Base-by-base conservation (phyloP, 2,888 invertebrate genomes). In the Drosophila parthenogenetica region DNA sequence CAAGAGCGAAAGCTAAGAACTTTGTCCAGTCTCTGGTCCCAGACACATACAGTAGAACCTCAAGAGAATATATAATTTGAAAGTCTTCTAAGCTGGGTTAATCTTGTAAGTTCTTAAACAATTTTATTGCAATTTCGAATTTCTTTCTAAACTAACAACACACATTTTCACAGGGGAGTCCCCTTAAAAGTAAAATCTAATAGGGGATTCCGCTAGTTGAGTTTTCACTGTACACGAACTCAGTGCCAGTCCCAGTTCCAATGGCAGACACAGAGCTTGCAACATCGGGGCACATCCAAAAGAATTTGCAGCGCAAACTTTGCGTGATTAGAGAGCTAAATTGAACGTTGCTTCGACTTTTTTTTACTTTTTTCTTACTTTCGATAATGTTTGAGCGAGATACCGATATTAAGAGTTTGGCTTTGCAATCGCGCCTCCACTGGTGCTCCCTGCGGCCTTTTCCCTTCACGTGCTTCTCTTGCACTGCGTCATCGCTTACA, bases 301-400 rank as follows among this genome's bases (percentile, higher is more conserved):
- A 72, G 72, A 80, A 78, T 82, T 87, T 72, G 68, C 87, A 89
- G 75, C 73, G 73, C 81, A 84, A 89, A 71, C 73, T 70, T 69
- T 85, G 85, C 85, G 85, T 86, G 85, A 89, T 86, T 86, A 86
- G 85, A 86, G 89, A 86, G 72, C 75, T 75, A 87, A 86, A 86
- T 86, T 87, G 84, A 81, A 73, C 75, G 74, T 35, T 13, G 35
- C 13, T 68, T 76, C 75, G 60, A 3, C 13, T 55, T 55, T 54
- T 61, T 22, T 22, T 5, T 22, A 4, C 22, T 5, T 22, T 22
- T 45, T 7, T 19, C 19, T 57, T 13, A 8, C 40, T 66, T 63
- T 70, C 42, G 65, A 43, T 46, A 59, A 63, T 48, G 53, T 63
- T 62, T 57, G 61, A 60, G 61, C 58, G 50, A 62, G 73, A 71